Conservation (phyloP, 1,140 invertebrate species). For the Callitettix versicolor region DNA sequence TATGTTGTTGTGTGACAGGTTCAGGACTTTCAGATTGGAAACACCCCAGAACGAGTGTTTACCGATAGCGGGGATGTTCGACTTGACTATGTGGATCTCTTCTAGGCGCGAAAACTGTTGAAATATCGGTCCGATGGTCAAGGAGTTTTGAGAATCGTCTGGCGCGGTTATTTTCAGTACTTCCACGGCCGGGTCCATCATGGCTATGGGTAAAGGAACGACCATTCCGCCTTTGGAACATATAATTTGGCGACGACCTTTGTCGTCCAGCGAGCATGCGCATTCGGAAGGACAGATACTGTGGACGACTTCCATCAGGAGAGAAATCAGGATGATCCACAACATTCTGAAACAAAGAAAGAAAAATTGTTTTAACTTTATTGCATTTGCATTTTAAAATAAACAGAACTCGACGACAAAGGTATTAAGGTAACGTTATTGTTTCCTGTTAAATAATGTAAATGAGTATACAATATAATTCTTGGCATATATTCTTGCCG, state of each 20-base stretch:
- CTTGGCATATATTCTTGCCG: no score
- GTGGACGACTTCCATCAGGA: not conserved
- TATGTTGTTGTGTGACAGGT: constrained; percentile 67
- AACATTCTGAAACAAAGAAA: no score
- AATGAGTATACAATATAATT: no score
- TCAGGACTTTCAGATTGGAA: constrained; percentile 50
- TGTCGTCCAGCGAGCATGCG: constrained; percentile 22
- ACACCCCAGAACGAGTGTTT: constrained; percentile 67
- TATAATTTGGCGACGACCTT: constrained; percentile 20
- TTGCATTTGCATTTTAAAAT: no score
- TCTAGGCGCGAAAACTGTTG: constrained; percentile 52
- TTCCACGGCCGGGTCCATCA: constrained; percentile 34
- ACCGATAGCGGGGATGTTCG: constrained; percentile 66
- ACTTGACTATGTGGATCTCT: constrained; percentile 62
- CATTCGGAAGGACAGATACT: constrained; percentile 25
- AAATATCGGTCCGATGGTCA: constrained; percentile 65
- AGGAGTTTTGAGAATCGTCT: constrained; percentile 44
- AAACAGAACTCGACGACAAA: no score
- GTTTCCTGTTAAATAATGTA: no score
- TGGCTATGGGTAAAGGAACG: constrained; percentile 33
- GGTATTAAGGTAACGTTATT: no score
- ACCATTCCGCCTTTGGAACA: constrained; percentile 35
- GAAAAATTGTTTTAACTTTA: no score
- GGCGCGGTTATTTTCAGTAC: constrained; percentile 60
- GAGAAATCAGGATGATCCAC: not conserved